Evolutionary conservation across 2,797 vertebrate genomes (phyloP), one percentile per base, ranked within the genome.

Genomic region (Pipistrellus kuhlii): DNA sequence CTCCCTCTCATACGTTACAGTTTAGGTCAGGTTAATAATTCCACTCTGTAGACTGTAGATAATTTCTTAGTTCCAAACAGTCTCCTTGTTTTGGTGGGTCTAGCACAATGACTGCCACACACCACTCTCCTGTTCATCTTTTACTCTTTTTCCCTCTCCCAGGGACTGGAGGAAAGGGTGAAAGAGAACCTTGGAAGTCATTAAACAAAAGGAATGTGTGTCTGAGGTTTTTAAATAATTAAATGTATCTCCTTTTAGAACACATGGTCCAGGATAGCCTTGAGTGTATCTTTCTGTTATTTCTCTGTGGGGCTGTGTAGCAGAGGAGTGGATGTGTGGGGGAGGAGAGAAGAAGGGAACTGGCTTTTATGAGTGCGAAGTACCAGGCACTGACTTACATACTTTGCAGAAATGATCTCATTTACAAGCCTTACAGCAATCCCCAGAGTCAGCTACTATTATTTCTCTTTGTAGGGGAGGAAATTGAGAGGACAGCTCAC

Each of bases 211-310:
- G 51, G n/a, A 77, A 72, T 32, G 4, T 30, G n/a, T 44, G 20
- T 64, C 78, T 75, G 53, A 85, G 41, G 44, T 53, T 90, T 90
- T 90, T 95, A 72, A 84, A 64, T 73, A 81, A 69, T 55, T 30
- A 88, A 30, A 53, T 30, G 7, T 51, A 25, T 53, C 7, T 93
- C 69, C 14, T 89, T 87, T 95, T 62, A 83, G 85, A 95, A 75
- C 51, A 72, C n/a, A 25, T 9, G 27, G 30, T 66, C 8, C 84
- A 68, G 27, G 75, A 13, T 30, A 46, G 48, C 38, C 20, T 66
- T n/a, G 41, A 75, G 21, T 68, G n/a, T 75, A 21, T 85, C 69
- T 78, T 87, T 82, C 44, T 48, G 38, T 41, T 41, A 4, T 72
- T 94, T 94, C 77, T 76, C 72, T 18, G 3, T 4, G 25, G 8